Evolutionary conservation across 1,140 invertebrate species (phyloP).

Genomic region (Drosophila simulans): DNA sequence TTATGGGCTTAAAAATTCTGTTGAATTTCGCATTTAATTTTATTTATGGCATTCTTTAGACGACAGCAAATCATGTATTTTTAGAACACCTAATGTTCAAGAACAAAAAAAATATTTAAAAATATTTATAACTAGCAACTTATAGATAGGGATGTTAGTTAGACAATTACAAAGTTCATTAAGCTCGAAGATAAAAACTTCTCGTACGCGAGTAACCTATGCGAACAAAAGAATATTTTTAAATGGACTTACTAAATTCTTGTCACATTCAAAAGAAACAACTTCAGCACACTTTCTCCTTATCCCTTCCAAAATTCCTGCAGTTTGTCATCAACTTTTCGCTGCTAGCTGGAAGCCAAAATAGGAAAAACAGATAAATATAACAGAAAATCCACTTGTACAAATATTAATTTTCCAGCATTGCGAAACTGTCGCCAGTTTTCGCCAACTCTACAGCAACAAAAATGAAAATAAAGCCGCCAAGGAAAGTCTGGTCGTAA

Average conservation of each 20-base stretch:
- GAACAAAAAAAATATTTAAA: background rate
- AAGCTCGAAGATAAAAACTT: background rate
- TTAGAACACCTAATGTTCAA: background rate
- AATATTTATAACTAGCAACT: no score
- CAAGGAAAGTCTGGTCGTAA: constrained; percentile 26
- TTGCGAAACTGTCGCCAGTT: constrained; percentile 52
- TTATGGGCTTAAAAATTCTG: constrained; percentile 10
- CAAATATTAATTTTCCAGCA: constrained; percentile 65
- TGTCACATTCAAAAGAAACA: constrained; percentile 45
- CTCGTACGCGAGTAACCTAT: background rate
- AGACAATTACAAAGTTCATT: no score
- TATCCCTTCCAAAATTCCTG: constrained; percentile 3
- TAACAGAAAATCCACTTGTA: constrained; percentile 55
- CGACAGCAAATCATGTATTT: background rate
- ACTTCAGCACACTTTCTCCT: constrained; percentile 1
- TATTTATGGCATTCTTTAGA: background rate
- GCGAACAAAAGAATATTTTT: background rate
- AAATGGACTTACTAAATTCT: constrained; percentile 45
- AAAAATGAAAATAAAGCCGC: constrained; percentile 1
- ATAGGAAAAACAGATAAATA: constrained; percentile 35
- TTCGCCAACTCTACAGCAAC: constrained; percentile 22
- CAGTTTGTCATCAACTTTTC: constrained; percentile 58
- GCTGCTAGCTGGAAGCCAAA: constrained; percentile 31
- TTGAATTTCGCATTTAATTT: constrained; percentile 8
- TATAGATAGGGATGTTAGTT: no score